Conservation (phyloP, 2,888 invertebrate species). For the Leptinotarsa peninsularis region DNA sequence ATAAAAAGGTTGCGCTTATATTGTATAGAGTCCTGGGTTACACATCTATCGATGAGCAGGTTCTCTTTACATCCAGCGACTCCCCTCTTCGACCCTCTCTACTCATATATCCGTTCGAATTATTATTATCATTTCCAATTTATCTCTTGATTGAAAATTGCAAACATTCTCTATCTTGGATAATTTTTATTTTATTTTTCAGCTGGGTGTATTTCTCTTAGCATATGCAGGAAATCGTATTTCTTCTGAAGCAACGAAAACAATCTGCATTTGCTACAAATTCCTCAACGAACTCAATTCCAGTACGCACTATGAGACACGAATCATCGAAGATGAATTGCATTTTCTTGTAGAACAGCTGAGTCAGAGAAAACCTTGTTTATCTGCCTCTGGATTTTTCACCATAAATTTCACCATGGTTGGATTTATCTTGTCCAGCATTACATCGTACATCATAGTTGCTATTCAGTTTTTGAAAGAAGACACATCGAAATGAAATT, state of each 20-base stretch:
- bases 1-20: no score
- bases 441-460: slow-evolving; percentile 36
- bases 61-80: no score
- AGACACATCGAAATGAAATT: not conserved
- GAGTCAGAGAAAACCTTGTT: slow-evolving; percentile 27
- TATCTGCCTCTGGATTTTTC: slow-evolving; percentile 34
- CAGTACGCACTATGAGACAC: not conserved
- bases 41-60: no score
- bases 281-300: slow-evolving; percentile 18
- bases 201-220: slow-evolving; percentile 16
- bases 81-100: no score
- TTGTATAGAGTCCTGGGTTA: no score
- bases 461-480: slow-evolving; percentile 34
- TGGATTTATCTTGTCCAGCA: slow-evolving; percentile 32
- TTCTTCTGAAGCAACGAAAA: slow-evolving; percentile 9
- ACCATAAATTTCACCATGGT: slow-evolving; percentile 33
- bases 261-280: slow-evolving; percentile 21
- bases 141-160: not conserved
- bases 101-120: no score
- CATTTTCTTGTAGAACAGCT: slow-evolving; percentile 30
- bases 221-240: slow-evolving; percentile 18
- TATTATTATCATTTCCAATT: not conserved
- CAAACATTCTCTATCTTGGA: not conserved
- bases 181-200: not conserved
- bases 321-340: slow-evolving; percentile 20